Percentiles rank a stretch among this genome's conserved stretches.
These are phyloP conservation scores for Drepana arcuata DNA, from an alignment of 1,140 invertebrate species.

Conservation along the genomic window DNA sequence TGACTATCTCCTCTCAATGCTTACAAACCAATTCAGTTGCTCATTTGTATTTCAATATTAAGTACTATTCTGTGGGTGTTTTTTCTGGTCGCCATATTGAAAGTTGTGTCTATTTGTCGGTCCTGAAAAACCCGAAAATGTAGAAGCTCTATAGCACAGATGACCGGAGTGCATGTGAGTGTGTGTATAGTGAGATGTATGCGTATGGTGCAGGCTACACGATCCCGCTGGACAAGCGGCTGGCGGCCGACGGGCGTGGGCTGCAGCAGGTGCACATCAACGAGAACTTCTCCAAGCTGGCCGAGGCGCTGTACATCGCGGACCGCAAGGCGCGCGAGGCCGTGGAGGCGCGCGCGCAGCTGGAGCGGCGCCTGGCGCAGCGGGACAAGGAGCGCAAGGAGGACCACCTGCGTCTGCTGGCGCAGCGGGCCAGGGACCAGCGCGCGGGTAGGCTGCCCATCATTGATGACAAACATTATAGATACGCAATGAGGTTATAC, in stretches of 20 bases:
- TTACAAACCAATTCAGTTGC: too few relatives aligned
- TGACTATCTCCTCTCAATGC: too few relatives aligned
- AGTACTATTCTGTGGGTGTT: too few relatives aligned
- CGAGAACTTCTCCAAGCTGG: slow-evolving; percentile 98
- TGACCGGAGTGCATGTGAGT: too few relatives aligned
- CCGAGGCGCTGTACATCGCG: slow-evolving; percentile 97
- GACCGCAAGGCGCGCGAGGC: slow-evolving; percentile 97
- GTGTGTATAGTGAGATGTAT: too few relatives aligned
- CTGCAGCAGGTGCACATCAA: slow-evolving; percentile 98
- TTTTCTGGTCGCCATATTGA: too few relatives aligned
- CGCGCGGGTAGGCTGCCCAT: slow-evolving; percentile 87
- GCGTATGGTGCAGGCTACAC: slow-evolving; percentile 96
- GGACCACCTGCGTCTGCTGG: slow-evolving; percentile 92
- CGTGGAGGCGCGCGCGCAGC: slow-evolving; percentile 95
- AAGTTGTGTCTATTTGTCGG: too few relatives aligned
- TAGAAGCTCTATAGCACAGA: too few relatives aligned
- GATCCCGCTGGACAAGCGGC: slow-evolving; percentile 97
- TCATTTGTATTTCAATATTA: too few relatives aligned
- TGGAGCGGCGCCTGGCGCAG: slow-evolving; percentile 97
- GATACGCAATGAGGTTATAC: too few relatives aligned
- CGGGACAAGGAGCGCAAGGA: slow-evolving; percentile 99
- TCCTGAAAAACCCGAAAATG: too few relatives aligned
- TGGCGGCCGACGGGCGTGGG: slow-evolving; percentile 98
- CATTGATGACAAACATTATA: too few relatives aligned
- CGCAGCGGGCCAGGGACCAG: slow-evolving; percentile 96